Evolutionary conservation across 2,797 vertebrate species (phyloP).

Genomic region (Phalanger gymnotis): DNA sequence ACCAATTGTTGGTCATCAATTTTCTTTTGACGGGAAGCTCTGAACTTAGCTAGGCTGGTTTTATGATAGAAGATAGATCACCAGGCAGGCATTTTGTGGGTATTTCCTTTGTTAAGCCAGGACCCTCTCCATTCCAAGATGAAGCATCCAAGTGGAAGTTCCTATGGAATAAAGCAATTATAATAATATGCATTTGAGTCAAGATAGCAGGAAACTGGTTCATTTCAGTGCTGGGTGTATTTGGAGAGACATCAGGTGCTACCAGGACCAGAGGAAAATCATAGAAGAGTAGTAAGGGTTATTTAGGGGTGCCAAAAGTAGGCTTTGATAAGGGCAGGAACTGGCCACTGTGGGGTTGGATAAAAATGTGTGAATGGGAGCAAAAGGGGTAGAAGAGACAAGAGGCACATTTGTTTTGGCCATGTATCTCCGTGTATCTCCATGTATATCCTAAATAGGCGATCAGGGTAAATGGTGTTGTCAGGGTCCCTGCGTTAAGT

Average conservation of each 20-base stretch:
- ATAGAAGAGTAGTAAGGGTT: background rate
- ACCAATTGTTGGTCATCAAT: background rate
- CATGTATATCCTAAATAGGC: background rate
- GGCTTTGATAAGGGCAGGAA: background rate
- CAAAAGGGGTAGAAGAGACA: background rate
- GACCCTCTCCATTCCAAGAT: background rate
- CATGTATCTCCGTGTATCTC: background rate
- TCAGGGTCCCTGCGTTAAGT: background rate
- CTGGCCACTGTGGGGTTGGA: background rate
- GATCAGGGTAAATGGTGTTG: background rate
- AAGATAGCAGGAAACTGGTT: background rate
- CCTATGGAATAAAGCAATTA: background rate
- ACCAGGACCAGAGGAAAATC: background rate
- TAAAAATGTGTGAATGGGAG: background rate
- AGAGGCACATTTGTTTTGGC: background rate
- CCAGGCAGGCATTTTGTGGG: background rate
- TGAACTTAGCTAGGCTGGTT: background rate
- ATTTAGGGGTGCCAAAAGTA: background rate
- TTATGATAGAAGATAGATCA: background rate
- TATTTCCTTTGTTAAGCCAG: background rate
- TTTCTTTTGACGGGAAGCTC: background rate
- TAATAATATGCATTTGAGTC: background rate
- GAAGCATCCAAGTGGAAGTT: background rate
- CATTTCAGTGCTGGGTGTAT: background rate
- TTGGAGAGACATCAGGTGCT: background rate